Base-by-base conservation (phyloP, 37 sponge, comb jelly and placozoan genomes). In the Trichoplax adhaerens region DNA sequence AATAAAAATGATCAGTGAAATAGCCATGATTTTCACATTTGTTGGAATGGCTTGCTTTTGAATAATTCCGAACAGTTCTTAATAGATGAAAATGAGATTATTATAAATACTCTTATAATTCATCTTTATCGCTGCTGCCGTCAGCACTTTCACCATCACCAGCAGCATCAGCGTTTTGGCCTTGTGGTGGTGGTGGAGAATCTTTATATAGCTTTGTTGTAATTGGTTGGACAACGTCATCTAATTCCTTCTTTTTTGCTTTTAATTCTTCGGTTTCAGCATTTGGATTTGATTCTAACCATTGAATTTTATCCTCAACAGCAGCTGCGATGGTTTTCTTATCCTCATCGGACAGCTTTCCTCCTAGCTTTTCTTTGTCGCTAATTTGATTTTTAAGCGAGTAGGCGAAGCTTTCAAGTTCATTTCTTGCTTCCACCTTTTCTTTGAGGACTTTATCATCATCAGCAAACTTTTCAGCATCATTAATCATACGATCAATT, bases 391-490 rank as follows among this genome's bases (percentile, higher is more conserved):
- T 91, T 74, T 91, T 96, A 55, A 91, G 78, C 0, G 86, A 85
- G 81, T 96, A 91, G 3, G 93, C 82, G 5, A 80, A 81, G 76
- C 90, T 88, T 72, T 96, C 99, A 49, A 91, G 78, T 56, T 85
- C 99, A 63, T 91, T 96, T 71, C 79, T 79, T 64, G 76, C 76
- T 29, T 91, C 93, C n/a, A 96, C 99, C 57, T 70, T 75, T 57
- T 88, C 89, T 60, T 86, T 88, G 55, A 96, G 77, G 68, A 72
- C 76, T 75, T 92, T 88, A 79, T 97, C 99, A 61, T 91, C 99
- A n/a, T 97, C 99, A 59, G 94, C 89, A 78, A 88, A 92, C 65
- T 80, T 86, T 84, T 97, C 99, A 0, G 99, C 90, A 46, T 97
- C 99, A 64, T 86, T 77, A 57, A 97, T 83, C 99, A 97, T 97